Evolutionary conservation across 2,113 vertebrate species (phyloP).

Genomic region (Cochlearius cochlearius): DNA sequence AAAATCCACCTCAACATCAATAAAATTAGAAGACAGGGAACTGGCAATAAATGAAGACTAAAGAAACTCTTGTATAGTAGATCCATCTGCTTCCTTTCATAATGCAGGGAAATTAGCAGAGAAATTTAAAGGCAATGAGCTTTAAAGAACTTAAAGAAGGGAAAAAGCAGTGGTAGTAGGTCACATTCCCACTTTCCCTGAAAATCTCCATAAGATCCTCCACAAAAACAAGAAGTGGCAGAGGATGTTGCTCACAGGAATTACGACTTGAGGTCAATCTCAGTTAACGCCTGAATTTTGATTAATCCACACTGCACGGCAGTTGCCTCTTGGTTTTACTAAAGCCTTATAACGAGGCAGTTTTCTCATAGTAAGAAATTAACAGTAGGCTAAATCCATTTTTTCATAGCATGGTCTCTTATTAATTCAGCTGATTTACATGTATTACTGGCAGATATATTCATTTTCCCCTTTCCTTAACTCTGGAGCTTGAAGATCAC

Average conservation of each 20-base stretch:
- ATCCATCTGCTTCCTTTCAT: neutral
- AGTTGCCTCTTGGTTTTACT: neutral
- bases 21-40: neutral
- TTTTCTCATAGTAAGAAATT: neutral
- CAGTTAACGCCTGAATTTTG: neutral
- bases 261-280: neutral
- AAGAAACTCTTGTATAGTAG: neutral
- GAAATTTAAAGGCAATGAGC: neutral
- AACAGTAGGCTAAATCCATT: neutral
- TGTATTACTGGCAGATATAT: neutral
- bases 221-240: neutral
- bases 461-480: neutral
- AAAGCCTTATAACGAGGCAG: neutral
- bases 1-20: neutral
- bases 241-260: neutral
- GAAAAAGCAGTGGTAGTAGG: neutral
- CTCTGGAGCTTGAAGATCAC: neutral
- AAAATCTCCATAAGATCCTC: neutral
- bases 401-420: neutral
- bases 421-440: neutral
- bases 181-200: neutral
- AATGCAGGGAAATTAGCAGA: neutral
- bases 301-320: neutral
- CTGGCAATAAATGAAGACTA: neutral
- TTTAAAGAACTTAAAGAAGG: neutral